phyloP scores from a whole-genome alignment of 2,888 invertebrate genomes.

The Pandemis heparana region DNA sequence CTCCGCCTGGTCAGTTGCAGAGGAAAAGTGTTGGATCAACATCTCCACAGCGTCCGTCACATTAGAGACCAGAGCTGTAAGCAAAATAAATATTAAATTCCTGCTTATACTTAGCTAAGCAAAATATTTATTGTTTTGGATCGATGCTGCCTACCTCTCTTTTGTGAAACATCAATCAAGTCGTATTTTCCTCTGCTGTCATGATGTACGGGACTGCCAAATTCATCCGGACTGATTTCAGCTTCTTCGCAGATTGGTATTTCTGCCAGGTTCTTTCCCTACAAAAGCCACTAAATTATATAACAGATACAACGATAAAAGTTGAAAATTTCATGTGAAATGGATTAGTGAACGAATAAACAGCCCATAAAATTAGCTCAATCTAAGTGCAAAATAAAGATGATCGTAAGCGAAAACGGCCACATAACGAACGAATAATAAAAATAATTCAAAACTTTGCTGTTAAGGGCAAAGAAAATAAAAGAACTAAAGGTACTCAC shows the following conservation, averaged over 20 bases:
- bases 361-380: constrained; percentile 41
- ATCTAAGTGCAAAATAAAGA: constrained; percentile 46
- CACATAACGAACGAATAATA: constrained; percentile 37
- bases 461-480: constrained; percentile 51
- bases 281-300: constrained; percentile 46
- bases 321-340: constrained; percentile 8
- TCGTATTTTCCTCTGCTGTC: constrained; percentile 76
- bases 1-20: constrained; percentile 88
- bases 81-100: constrained; percentile 7
- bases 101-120: not conserved
- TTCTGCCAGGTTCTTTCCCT: constrained; percentile 86
- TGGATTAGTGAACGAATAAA: constrained; percentile 39
- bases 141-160: constrained; percentile 74
- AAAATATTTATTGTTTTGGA: not conserved
- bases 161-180: constrained; percentile 86
- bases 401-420: constrained; percentile 43
- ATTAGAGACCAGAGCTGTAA: constrained; percentile 89
- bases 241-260: constrained; percentile 88
- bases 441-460: constrained; percentile 21
- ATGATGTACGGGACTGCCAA: constrained; percentile 80
- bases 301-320: not conserved
- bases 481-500: constrained; percentile 79
- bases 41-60: constrained; percentile 91
- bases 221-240: constrained; percentile 87
- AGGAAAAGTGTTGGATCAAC: constrained; percentile 89